Evolutionary conservation across 2,888 invertebrate genomes (phyloP).

Genomic region (Venustoraphidia nigricollis): DNA sequence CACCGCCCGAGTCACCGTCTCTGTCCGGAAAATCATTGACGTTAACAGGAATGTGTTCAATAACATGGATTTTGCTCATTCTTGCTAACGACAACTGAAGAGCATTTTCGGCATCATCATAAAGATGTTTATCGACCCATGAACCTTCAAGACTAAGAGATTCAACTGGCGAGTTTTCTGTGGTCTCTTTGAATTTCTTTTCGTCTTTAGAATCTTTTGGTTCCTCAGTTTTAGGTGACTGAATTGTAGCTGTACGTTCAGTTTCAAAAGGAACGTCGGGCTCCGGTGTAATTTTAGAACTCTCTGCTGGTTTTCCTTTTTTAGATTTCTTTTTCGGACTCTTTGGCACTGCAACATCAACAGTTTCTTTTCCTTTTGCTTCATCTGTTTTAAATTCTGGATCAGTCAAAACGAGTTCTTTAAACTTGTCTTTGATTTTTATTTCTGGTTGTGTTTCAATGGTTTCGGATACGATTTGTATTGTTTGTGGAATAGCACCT

Average conservation of each 20-base stretch:
- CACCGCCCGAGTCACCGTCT: constrained; percentile 42
- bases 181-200: constrained; percentile 8
- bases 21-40: constrained; percentile 31
- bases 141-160: constrained; percentile 30
- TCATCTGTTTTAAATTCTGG: constrained; percentile 3
- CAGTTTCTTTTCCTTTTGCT: constrained; percentile 11
- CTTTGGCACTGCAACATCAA: constrained; percentile 9
- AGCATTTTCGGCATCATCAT: constrained; percentile 49
- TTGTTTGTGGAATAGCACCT: too few relatives aligned
- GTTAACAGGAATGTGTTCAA: constrained; percentile 12
- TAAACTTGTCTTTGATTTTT: constrained; percentile 1
- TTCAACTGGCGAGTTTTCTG: constrained; percentile 3
- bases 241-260: too few relatives aligned
- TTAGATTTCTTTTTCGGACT: constrained; percentile 1
- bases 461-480: too few relatives aligned
- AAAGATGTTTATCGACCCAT: constrained; percentile 42
- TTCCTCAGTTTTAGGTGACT: too few relatives aligned
- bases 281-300: constrained; percentile 7
- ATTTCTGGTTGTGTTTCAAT: too few relatives aligned
- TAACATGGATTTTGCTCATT: constrained; percentile 22
- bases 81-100: constrained; percentile 39
- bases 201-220: constrained; percentile 11
- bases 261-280: constrained; percentile 8
- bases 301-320: constrained; percentile 5
- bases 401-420: constrained; percentile 2